These are phyloP conservation scores for Panagrolaimus sp. DNA, from an alignment of 1,140 invertebrate species.

Conservation along the genomic window DNA sequence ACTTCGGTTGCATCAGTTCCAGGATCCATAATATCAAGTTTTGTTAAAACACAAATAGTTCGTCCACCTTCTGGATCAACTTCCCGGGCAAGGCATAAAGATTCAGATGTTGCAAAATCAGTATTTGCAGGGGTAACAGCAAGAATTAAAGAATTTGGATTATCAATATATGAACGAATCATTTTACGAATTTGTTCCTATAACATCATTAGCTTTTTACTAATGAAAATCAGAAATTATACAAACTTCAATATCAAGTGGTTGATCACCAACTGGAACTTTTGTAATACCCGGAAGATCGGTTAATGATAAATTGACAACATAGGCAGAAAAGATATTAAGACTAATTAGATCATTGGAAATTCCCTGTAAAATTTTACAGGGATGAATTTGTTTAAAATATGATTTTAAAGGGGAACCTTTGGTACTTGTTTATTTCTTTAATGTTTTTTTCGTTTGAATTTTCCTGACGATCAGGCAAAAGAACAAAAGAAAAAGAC, in stretches of 20 bases:
- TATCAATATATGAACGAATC: constrained; percentile 64
- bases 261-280: constrained; percentile 68
- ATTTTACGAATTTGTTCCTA: constrained; percentile 64
- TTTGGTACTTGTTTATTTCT: too few relatives aligned
- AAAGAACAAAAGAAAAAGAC: too few relatives aligned
- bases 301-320: constrained; percentile 77
- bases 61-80: constrained; percentile 91
- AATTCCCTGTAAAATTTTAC: constrained; percentile 69
- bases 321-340: constrained; percentile 83
- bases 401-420: too few relatives aligned
- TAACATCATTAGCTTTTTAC: constrained; percentile 26
- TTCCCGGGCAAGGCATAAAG: constrained; percentile 86
- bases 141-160: constrained; percentile 67
- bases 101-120: constrained; percentile 93
- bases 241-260: constrained; percentile 64
- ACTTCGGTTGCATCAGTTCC: too few relatives aligned
- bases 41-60: too few relatives aligned
- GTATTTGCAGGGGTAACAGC: constrained; percentile 89
- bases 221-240: too few relatives aligned
- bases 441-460: too few relatives aligned
- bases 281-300: too few relatives aligned
- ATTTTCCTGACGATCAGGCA: too few relatives aligned
- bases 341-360: constrained; percentile 89
- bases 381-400: too few relatives aligned
- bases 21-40: too few relatives aligned